Conservation (phyloP, 1,140 invertebrate species). For the Linepithema humile region DNA sequence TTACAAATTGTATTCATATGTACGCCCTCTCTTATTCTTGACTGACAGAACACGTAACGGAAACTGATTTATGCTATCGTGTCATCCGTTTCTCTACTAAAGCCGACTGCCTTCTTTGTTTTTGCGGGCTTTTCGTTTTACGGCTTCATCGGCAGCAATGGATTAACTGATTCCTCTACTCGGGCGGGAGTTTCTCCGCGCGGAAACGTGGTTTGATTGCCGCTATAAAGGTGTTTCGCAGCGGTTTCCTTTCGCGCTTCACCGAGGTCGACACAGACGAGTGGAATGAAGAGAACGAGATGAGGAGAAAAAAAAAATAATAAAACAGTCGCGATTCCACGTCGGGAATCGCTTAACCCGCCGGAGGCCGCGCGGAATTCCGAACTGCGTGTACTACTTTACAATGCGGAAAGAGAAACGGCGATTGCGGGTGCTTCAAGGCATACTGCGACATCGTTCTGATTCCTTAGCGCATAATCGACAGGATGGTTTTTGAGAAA, state of each 20-base stretch:
- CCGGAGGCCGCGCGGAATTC: slow-evolving; percentile 48
- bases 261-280: background rate
- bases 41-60: slow-evolving; percentile 50
- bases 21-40: background rate
- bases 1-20: background rate
- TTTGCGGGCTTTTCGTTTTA: slow-evolving; percentile 55
- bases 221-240: slow-evolving; percentile 68
- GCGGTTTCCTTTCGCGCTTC: slow-evolving; percentile 63
- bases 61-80: slow-evolving; percentile 64
- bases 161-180: slow-evolving; percentile 55
- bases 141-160: slow-evolving; percentile 57
- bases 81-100: background rate
- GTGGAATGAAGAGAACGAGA: background rate
- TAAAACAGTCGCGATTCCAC: slow-evolving; percentile 59
- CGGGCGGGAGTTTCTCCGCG: slow-evolving; percentile 43
- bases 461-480: background rate
- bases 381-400: slow-evolving; percentile 32
- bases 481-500: background rate
- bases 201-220: slow-evolving; percentile 64
- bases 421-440: background rate
- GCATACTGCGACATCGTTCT: slow-evolving; percentile 6
- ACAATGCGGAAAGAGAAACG: slow-evolving; percentile 63
- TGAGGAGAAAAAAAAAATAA: slow-evolving; percentile 33
- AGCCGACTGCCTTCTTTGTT: slow-evolving; percentile 8
- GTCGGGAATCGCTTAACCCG: slow-evolving; percentile 53